phyloP scores from a whole-genome alignment of 2,888 invertebrate species.

The Eueremaeus valkanovi region DNA sequence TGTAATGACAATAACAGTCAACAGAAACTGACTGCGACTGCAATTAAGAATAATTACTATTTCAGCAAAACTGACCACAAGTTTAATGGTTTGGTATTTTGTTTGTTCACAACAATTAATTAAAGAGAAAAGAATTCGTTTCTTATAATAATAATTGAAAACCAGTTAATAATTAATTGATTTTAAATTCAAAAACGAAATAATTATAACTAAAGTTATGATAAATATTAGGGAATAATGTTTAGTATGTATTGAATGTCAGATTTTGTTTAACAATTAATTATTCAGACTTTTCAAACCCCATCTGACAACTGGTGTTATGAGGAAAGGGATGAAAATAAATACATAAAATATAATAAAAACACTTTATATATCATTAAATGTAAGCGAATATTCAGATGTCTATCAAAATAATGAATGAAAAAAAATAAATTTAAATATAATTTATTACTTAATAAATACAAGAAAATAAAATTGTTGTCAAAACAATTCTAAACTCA shows the following conservation, averaged over 20 bases:
- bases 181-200: too few species aligned
- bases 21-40: too few species aligned
- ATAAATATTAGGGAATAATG: background rate
- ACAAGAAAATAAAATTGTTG: background rate
- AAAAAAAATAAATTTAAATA: too few species aligned
- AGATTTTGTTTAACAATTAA: background rate
- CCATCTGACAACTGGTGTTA: background rate
- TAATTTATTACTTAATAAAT: background rate
- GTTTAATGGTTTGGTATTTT: too few species aligned
- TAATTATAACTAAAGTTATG: too few species aligned
- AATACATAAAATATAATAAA: background rate
- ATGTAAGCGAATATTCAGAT: background rate
- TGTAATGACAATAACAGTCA: too few species aligned
- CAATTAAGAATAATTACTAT: too few species aligned
- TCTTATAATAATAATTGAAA: too few species aligned
- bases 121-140: too few species aligned
- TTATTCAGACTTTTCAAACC: background rate
- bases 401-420: background rate
- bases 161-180: too few species aligned
- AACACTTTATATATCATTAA: conserved; percentile 3
- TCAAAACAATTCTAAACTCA: background rate
- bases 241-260: background rate
- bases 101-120: too few species aligned
- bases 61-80: too few species aligned
- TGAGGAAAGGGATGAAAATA: background rate